Evolutionary conservation across 2,797 vertebrate genomes (phyloP).

Genomic region (Poeciliopsis gracilis): DNA sequence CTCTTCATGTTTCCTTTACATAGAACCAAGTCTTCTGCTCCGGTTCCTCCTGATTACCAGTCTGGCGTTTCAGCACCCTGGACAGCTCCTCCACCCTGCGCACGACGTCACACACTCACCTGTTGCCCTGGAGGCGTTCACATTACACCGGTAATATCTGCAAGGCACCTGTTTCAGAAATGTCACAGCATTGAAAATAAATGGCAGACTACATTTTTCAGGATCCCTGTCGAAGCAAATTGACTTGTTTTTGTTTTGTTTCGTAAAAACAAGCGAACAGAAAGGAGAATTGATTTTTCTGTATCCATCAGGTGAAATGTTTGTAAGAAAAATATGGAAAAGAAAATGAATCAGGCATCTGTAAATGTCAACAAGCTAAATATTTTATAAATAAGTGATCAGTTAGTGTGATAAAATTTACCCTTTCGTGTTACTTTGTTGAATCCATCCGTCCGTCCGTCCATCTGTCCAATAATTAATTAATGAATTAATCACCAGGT

Average conservation of each 20-base stretch:
- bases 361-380: not conserved
- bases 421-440: not conserved
- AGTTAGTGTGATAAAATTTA: not conserved
- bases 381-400: not conserved
- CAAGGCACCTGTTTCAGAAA: not conserved
- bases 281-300: not conserved
- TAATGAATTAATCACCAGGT: not conserved
- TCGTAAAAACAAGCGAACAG: not conserved
- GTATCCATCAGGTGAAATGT: not conserved
- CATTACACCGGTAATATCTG: not conserved
- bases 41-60: not conserved
- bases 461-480: not conserved
- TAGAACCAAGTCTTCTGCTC: not conserved
- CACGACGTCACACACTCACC: constrained; percentile 34
- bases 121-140: not conserved
- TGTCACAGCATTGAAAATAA: not conserved
- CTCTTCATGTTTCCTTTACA: not conserved
- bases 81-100: constrained; percentile 54
- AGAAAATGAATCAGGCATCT: not conserved
- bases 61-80: constrained; percentile 56
- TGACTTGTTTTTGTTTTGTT: not conserved
- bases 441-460: not conserved
- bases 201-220: not conserved
- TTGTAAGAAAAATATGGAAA: not conserved
- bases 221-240: not conserved